These are phyloP conservation scores for Dichetophora obliterata DNA, from an alignment of 2,888 invertebrate genomes.

Conservation along the genomic window DNA sequence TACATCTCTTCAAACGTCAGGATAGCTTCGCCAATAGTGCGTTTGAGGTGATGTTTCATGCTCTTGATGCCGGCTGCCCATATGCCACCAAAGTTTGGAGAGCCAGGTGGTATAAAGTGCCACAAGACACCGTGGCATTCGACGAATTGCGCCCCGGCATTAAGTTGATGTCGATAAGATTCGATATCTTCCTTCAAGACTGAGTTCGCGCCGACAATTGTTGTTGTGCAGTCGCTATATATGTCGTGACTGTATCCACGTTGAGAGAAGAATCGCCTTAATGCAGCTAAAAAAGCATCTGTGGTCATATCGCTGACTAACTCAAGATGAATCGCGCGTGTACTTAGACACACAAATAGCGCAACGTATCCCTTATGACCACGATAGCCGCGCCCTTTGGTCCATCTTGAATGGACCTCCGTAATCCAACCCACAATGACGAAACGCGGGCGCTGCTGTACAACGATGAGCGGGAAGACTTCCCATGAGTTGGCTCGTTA, in stretches of 20 bases:
- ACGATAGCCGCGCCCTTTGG: slow-evolving; percentile 32
- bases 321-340: neutral
- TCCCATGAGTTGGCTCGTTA: too few relatives aligned
- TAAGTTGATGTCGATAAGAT: neutral
- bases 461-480: neutral
- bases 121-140: neutral
- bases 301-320: neutral
- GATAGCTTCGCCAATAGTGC: slow-evolving; percentile 9
- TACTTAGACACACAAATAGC: slow-evolving; percentile 35
- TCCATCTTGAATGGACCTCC: slow-evolving; percentile 38
- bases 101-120: slow-evolving; percentile 10
- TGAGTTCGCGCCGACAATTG: neutral
- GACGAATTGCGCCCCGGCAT: neutral
- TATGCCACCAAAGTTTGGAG: neutral
- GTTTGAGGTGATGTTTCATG: slow-evolving; percentile 20
- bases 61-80: slow-evolving; percentile 15
- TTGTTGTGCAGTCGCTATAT: neutral
- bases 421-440: slow-evolving; percentile 40
- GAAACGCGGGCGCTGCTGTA: neutral
- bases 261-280: neutral
- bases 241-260: neutral
- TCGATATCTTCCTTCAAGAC: neutral
- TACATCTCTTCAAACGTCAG: slow-evolving; percentile 31
- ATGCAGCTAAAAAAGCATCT: neutral
- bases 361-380: slow-evolving; percentile 40